A percentile compares a stretch with the other conserved stretches of the same genome.
phyloP scores from a whole-genome alignment of 2,797 vertebrate species.

The Enteromius treurensis region DNA sequence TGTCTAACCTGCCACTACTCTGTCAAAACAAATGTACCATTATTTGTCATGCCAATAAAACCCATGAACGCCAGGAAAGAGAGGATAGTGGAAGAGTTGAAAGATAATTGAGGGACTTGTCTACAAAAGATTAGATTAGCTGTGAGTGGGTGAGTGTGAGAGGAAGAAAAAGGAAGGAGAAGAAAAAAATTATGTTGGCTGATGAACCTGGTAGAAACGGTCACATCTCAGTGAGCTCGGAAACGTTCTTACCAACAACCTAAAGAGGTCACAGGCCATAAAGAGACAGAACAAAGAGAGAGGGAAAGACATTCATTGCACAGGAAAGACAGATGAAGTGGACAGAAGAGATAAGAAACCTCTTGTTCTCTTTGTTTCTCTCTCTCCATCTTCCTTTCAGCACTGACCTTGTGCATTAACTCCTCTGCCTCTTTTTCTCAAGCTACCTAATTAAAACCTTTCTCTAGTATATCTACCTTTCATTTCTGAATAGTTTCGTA shows the following conservation, averaged over 20 bases:
- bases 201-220: neutral
- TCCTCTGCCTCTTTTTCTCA: conserved; percentile 74
- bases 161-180: conserved; percentile 38
- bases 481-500: conserved; percentile 67
- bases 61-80: conserved; percentile 48
- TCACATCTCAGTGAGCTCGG: conserved; percentile 29
- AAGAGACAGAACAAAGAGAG: conserved; percentile 59
- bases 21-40: conserved; percentile 6
- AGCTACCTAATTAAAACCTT: conserved; percentile 80
- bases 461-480: conserved; percentile 68
- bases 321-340: conserved; percentile 56
- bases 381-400: conserved; percentile 53
- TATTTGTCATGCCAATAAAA: conserved; percentile 23
- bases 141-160: conserved; percentile 13
- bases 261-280: conserved; percentile 38
- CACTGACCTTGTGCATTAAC: conserved; percentile 76
- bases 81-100: conserved; percentile 18
- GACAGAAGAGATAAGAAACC: conserved; percentile 38
- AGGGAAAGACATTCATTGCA: conserved; percentile 31
- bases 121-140: neutral
- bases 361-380: conserved; percentile 61
- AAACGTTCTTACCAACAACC: conserved; percentile 41
- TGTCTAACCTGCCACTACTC: neutral
- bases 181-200: conserved; percentile 15
- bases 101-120: neutral